These are phyloP conservation scores for Semicossyphus pulcher DNA, from an alignment of 2,113 vertebrate genomes.

Conservation along the genomic window DNA sequence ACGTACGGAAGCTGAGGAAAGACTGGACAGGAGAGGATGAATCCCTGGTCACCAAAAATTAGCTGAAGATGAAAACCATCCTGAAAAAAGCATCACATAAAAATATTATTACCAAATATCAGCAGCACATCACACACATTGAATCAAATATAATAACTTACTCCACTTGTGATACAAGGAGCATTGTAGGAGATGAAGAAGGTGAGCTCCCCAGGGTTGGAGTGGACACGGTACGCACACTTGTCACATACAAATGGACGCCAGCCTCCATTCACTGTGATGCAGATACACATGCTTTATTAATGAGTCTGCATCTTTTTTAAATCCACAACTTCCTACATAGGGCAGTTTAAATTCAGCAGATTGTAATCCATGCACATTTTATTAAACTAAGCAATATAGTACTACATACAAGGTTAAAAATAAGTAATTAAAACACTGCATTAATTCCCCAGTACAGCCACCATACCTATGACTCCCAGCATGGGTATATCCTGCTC, in stretches of 20 bases:
- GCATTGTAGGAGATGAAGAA: conserved; percentile 65
- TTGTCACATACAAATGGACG: conserved; percentile 70
- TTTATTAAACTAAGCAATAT: too few species aligned
- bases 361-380: too few species aligned
- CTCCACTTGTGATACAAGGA: conserved; percentile 65
- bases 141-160: conserved; percentile 50
- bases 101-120: background rate
- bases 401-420: background rate
- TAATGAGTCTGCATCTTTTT: too few species aligned
- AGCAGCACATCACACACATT: background rate
- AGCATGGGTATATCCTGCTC: conserved; percentile 38
- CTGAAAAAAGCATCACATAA: conserved; percentile 54
- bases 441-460: background rate
- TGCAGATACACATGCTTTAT: background rate
- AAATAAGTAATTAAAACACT: background rate
- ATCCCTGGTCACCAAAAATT: conserved; percentile 56
- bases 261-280: conserved; percentile 70
- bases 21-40: conserved; percentile 70
- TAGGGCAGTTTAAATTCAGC: too few species aligned
- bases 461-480: conserved; percentile 57
- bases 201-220: conserved; percentile 37
- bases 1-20: background rate
- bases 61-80: conserved; percentile 55
- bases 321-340: too few species aligned
- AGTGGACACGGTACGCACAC: conserved; percentile 65